Evolutionary conservation across 2,113 vertebrate species (phyloP).

Genomic region (Corythoichthys haematopterus): DNA sequence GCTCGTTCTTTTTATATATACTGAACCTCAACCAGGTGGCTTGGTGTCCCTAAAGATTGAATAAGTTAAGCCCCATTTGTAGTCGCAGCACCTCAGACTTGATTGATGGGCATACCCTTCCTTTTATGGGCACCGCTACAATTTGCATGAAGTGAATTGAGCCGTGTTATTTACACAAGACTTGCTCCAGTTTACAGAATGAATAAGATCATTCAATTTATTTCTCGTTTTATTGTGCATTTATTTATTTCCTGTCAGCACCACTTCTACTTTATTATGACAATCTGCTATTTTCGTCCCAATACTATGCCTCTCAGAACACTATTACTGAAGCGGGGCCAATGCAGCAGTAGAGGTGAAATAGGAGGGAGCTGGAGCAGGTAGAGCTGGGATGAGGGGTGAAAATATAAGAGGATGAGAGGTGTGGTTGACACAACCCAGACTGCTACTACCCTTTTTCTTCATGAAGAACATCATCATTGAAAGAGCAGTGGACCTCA

Average conservation of each 20-base stretch:
- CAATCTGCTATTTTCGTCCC: constrained; percentile 49
- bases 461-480: constrained; percentile 42
- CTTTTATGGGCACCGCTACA: constrained; percentile 29
- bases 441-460: constrained; percentile 20
- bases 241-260: constrained; percentile 57
- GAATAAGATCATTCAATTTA: constrained; percentile 33
- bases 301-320: constrained; percentile 26
- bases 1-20: constrained; percentile 10
- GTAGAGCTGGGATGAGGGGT: background rate
- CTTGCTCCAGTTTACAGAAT: constrained; percentile 40
- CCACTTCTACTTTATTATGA: constrained; percentile 48
- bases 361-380: constrained; percentile 10
- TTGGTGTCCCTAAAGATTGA: constrained; percentile 28
- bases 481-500: constrained; percentile 15
- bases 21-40: constrained; percentile 23
- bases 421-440: constrained; percentile 26
- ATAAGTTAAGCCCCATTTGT: background rate
- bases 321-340: constrained; percentile 38
- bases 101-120: constrained; percentile 2
- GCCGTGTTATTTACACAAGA: constrained; percentile 55
- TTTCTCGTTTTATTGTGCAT: constrained; percentile 44
- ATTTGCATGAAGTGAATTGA: constrained; percentile 56
- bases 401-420: constrained; percentile 9
- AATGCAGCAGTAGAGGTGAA: constrained; percentile 9
- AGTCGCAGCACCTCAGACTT: constrained; percentile 13